Conservation (phyloP, 2,888 invertebrate genomes). For the Orgyia antiqua region DNA sequence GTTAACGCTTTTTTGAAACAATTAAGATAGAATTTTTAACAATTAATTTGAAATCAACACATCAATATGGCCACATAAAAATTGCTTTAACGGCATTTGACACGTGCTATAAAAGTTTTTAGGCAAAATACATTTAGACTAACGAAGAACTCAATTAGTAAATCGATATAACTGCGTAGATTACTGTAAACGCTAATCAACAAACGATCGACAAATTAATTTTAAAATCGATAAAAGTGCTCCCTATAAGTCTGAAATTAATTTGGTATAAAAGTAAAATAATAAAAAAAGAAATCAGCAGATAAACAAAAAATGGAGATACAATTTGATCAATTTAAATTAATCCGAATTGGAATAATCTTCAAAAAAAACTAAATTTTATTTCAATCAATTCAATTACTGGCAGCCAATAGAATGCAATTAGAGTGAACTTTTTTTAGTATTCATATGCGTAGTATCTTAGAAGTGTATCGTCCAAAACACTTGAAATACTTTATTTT, state of each 20-base stretch:
- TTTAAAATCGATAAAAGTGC: constrained; percentile 7
- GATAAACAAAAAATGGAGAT: constrained; percentile 4
- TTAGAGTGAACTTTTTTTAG: constrained; percentile 1
- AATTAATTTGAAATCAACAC: constrained; percentile 1
- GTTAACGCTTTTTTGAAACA: background rate
- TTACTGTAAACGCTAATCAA: constrained; percentile 6
- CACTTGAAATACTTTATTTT: too few species aligned
- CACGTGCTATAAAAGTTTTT: constrained; percentile 9
- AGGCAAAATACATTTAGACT: constrained; percentile 8
- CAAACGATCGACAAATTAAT: constrained; percentile 3
- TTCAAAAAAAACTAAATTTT: constrained; percentile 8
- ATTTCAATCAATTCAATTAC: constrained; percentile 7
- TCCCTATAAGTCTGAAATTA: constrained; percentile 4
- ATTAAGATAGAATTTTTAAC: background rate
- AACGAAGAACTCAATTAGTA: constrained; percentile 19
- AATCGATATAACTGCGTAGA: constrained; percentile 9
- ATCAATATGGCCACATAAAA: background rate
- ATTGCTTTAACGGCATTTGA: constrained; percentile 1
- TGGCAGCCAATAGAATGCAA: constrained; percentile 3
- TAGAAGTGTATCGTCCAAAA: too few species aligned
- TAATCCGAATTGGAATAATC: constrained; percentile 9
- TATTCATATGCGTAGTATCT: too few species aligned
- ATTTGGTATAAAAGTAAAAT: constrained; percentile 10
- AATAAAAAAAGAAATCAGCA: constrained; percentile 11
- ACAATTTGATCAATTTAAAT: constrained; percentile 13